These are phyloP conservation scores for Perizoma flavofasciatum DNA, from an alignment of 2,888 invertebrate species.

Conservation along the genomic window DNA sequence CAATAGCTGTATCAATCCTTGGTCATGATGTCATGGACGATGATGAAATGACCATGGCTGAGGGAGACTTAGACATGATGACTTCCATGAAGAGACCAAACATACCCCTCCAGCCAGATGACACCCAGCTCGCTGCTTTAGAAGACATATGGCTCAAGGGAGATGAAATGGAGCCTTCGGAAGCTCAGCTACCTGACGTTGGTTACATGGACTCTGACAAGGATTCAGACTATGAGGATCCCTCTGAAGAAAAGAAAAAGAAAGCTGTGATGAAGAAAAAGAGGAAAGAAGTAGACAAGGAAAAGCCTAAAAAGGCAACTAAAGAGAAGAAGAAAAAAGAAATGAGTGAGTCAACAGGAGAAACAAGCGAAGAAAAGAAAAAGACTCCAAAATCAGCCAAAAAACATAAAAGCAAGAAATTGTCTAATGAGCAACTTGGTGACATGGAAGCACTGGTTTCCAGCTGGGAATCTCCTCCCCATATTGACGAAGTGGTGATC, in stretches of 20 bases:
- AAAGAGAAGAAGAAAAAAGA: constrained; percentile 41
- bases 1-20: constrained; percentile 84
- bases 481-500: constrained; percentile 49
- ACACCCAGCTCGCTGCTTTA: constrained; percentile 88
- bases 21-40: constrained; percentile 84
- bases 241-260: constrained; percentile 51
- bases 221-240: constrained; percentile 74
- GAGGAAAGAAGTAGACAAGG: constrained; percentile 59
- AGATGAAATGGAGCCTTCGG: constrained; percentile 87
- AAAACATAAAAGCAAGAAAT: constrained; percentile 64
- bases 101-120: constrained; percentile 85
- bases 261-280: constrained; percentile 45
- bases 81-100: constrained; percentile 74
- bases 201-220: constrained; percentile 78
- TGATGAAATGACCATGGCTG: constrained; percentile 82
- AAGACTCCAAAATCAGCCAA: constrained; percentile 42
- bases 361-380: constrained; percentile 37
- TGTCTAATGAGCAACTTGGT: constrained; percentile 64
- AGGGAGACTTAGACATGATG: constrained; percentile 80
- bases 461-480: constrained; percentile 71
- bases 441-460: constrained; percentile 65
- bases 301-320: constrained; percentile 39
- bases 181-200: constrained; percentile 74
- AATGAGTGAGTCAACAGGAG: neutral
- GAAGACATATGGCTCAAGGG: constrained; percentile 93